Evolutionary conservation across 2,888 invertebrate genomes (phyloP).

Genomic region (Bugulina stolonifera): DNA sequence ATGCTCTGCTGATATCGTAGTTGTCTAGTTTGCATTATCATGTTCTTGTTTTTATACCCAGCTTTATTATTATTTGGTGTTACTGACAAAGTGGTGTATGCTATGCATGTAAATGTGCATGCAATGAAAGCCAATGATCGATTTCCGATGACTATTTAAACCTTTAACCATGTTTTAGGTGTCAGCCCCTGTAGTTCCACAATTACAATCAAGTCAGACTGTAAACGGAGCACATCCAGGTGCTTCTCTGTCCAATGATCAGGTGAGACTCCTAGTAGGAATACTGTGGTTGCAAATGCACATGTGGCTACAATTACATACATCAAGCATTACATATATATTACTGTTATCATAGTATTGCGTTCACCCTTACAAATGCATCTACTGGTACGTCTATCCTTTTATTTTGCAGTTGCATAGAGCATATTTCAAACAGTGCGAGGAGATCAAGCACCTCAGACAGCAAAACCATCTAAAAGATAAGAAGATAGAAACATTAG

Average conservation of each 20-base stretch:
- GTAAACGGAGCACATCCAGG: not conserved
- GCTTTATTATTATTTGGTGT: too few relatives aligned
- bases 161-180: not conserved
- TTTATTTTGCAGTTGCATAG: constrained; percentile 61
- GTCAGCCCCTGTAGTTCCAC: not conserved
- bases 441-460: constrained; percentile 71
- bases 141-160: too few relatives aligned
- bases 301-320: not conserved
- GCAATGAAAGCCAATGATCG: too few relatives aligned
- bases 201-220: not conserved
- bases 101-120: too few relatives aligned
- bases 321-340: not conserved
- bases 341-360: too few relatives aligned
- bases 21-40: too few relatives aligned
- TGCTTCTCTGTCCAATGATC: not conserved
- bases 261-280: not conserved
- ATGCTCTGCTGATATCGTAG: too few relatives aligned
- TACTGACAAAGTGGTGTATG: too few relatives aligned
- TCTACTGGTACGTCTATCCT: constrained; percentile 8
- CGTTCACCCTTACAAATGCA: not conserved
- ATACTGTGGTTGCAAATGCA: not conserved
- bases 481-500: constrained; percentile 71
- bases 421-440: constrained; percentile 71
- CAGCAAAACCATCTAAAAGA: constrained; percentile 74
- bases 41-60: too few relatives aligned